Conservation (phyloP, 1,140 invertebrate species). For the Leptinotarsa undecemlineata region DNA sequence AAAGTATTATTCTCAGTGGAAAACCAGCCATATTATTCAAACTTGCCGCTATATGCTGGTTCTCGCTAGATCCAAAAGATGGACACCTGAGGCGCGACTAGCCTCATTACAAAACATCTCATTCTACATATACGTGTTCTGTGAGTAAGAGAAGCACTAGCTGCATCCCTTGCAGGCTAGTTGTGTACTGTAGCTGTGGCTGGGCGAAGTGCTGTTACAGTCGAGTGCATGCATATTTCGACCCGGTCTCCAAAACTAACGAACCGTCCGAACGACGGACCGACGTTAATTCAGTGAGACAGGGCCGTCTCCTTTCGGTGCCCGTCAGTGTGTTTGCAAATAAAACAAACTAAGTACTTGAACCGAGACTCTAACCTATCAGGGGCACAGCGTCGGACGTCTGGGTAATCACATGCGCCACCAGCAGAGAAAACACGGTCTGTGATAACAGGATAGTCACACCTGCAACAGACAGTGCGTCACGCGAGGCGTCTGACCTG, state of each 20-base stretch:
- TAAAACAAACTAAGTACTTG: conserved; percentile 41
- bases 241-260: conserved; percentile 21
- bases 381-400: conserved; percentile 96
- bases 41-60: conserved; percentile 16
- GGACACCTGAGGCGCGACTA: conserved; percentile 30
- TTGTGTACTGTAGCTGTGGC: conserved; percentile 48
- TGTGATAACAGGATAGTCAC: conserved; percentile 98
- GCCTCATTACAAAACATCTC: conserved; percentile 28
- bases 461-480: conserved; percentile 78
- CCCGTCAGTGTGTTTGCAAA: conserved; percentile 45
- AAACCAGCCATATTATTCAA: too few species aligned
- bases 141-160: conserved; percentile 44
- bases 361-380: conserved; percentile 76
- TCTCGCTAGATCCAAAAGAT: conserved; percentile 41
- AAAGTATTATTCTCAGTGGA: too few species aligned
- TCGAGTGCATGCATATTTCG: conserved; percentile 46
- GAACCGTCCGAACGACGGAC: background rate
- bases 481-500: conserved; percentile 52
- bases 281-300: conserved; percentile 17
- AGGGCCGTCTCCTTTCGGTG: conserved; percentile 30
- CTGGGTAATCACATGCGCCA: conserved; percentile 95
- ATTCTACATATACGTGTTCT: conserved; percentile 22
- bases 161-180: conserved; percentile 34
- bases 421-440: conserved; percentile 98
- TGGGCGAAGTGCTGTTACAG: conserved; percentile 53